Evolutionary conservation across 1,140 invertebrate species (phyloP), one percentile per base, ranked within the genome.

Genomic region (Propsilocerus akamusi): DNA sequence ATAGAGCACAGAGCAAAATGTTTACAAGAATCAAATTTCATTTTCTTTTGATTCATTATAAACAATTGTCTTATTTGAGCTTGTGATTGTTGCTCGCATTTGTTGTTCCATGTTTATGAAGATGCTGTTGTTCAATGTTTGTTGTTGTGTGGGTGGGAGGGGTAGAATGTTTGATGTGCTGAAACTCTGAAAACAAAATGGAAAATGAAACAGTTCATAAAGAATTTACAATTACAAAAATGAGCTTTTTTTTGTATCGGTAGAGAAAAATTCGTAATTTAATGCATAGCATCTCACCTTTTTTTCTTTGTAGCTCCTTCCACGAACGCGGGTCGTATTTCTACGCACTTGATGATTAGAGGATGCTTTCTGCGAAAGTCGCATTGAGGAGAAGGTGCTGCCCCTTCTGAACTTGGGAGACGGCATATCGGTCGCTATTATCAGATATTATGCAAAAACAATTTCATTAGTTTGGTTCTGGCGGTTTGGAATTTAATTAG

Each of bases 381-480:
- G 62, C 55, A 73, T 70, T 2, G 71, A 72, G 52, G 70, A 72
- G 53, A 71, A 72, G 5, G 68, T 72, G 47, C 66, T 66, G 22
- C 69, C 64, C 34, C 68, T 65, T 14, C 59, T 53, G 57, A 65
- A 59, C 54, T 62, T 63, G 48, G 68, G 56, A 52, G 68, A 64
- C 55, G 70, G 52, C 53, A 68, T 62, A 50, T 65, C 56, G 58
- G 62, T 59, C 52, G 52, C 68, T 66, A 10, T 60, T 49, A n/a
- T 57, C 55, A 25, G 57, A 51, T 52, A 56, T 59, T 32, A 55
- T 59, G 53, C 57, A 58, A 61, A 51, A 24, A 46, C 2, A 32
- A n/a, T 41, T 53, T 53, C 34, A 41, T 17, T 46, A 34, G 4
- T 4, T 11, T 17, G 26, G 17, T 17, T 10, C 4, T 7, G 8